Base-by-base conservation (phyloP, 2,797 vertebrate genomes). In the Sebastes trivittatus region DNA sequence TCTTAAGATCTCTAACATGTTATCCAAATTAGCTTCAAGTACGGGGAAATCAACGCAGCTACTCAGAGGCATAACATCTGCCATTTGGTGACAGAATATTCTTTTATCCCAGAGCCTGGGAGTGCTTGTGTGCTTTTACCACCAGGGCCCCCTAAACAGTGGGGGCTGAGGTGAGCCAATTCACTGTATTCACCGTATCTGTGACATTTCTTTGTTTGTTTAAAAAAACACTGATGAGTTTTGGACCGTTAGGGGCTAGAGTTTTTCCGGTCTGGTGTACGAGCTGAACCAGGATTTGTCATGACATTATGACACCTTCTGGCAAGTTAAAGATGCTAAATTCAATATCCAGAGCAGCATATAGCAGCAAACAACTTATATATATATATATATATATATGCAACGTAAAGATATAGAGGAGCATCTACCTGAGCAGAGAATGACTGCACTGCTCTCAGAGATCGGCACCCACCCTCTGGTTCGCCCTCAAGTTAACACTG, bases 1-100 rank as follows among this genome's bases (percentile, higher is more conserved):
- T 87, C 89, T 71, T 77, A 78, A 72, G 82, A 83, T 64, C 80
- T 46, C 67, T 4, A 75, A 82, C 71, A 80, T 72, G 78, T 75
- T 74, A 42, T 71, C 78, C 61, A 74, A 77, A 88, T 88, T 72
- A 82, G 75, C 72, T 72, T 69, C 46, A 83, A 82, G 80, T 64
- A 55, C 2, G 23, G 23, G 52, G 56, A 68, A 36, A 77, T 75
- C 42, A 56, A 36, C 18, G 9, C 7, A 36, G 69, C 30, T 16
- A 49, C 62, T 63, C 60, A 27, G 60, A 72, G 36, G 71, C n/a
- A 30, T 14, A 61, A 73, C 78, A 83, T 79, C 72, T 80, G 81
- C 76, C 34, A 60, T 75, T 72, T 68, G 70, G 30, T 38, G 77
- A 70, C 63, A 66, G 78, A 86, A 80, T 72, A 75, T 63, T 72